Evolutionary conservation across 2,888 invertebrate genomes (phyloP).

Genomic region (Lycocerus yunnanus): DNA sequence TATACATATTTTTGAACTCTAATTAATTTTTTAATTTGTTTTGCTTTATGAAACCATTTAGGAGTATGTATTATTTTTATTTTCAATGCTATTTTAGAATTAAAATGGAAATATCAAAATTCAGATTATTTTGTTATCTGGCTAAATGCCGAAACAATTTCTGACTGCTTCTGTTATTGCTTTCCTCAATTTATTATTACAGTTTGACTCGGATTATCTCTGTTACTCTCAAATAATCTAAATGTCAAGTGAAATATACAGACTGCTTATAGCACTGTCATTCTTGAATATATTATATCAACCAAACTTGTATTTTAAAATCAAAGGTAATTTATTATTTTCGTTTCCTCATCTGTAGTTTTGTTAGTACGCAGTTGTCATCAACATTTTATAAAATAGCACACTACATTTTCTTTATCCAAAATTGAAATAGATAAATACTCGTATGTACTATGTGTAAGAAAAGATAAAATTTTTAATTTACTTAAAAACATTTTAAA

Average conservation of each 20-base stretch:
- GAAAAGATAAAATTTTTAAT: too few species aligned
- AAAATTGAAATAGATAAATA: too few species aligned
- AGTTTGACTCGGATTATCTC: conserved; percentile 13
- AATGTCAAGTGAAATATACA: neutral
- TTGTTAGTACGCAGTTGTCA: neutral
- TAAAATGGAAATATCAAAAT: conserved; percentile 14
- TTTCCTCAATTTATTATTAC: conserved; percentile 22
- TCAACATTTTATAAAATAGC: neutral
- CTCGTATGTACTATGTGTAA: too few species aligned
- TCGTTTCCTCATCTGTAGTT: neutral
- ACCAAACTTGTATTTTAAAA: neutral
- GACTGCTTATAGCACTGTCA: neutral
- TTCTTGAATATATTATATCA: neutral
- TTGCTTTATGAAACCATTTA: neutral
- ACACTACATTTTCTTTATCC: too few species aligned
- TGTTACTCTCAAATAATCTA: conserved; percentile 8
- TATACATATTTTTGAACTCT: neutral
- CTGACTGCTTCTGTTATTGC: conserved; percentile 22
- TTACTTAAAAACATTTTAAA: too few species aligned
- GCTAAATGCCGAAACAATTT: conserved; percentile 26
- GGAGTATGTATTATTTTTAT: neutral
- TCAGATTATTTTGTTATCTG: conserved; percentile 18
- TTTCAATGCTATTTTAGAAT: neutral
- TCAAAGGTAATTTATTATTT: neutral
- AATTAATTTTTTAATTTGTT: neutral